Base-by-base conservation (phyloP, 2,888 invertebrate species). In the Xestia c-nigrum region DNA sequence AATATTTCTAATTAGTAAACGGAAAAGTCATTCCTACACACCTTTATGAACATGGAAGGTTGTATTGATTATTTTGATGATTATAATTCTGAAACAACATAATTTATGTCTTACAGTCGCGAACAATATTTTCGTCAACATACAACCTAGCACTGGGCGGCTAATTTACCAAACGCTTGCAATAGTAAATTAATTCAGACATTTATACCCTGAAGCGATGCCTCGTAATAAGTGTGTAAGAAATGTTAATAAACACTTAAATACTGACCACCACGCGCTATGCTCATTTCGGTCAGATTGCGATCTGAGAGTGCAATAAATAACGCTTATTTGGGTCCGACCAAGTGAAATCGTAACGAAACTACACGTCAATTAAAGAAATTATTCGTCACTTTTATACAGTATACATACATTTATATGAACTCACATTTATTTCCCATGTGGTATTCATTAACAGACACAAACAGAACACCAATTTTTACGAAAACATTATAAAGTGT, bases 321-420 rank as follows among this genome's bases (percentile, higher is more conserved):
- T 63, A 74, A 57, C 50, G 47, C 43, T 14, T 81, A 69, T 85
- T 81, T 85, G 57, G 63, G 72, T 72, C 63, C n/a, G 31, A 61
- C 65, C 0, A 21, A 67, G 85, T 68, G 80, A 80, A 85, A 80
- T 80, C 64, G 75, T 67, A 74, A 81, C 61, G 74, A 74, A 80
- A 81, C 31, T 38, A 19, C 43, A 68, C 46, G n/a, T 47, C 21
- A 38, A 59, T 76, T 16, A 52, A 50, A 38, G 50, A 43, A 21
- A 61, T 57, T 68, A 57, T 31, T 19, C 38, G 61, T 76, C 24
- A 64, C 16, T 50, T 9, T 52, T 50, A 40, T 76, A 21, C 10
- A 31, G 21, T 6, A 46, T 14, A 16, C 5, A 46, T 14, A 16
- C 5, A 31, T 7, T 31, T 9, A 46, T 12, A 9, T 12, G 5